Conservation (phyloP, 2,797 vertebrate species). For the Rhinichthys osculus region DNA sequence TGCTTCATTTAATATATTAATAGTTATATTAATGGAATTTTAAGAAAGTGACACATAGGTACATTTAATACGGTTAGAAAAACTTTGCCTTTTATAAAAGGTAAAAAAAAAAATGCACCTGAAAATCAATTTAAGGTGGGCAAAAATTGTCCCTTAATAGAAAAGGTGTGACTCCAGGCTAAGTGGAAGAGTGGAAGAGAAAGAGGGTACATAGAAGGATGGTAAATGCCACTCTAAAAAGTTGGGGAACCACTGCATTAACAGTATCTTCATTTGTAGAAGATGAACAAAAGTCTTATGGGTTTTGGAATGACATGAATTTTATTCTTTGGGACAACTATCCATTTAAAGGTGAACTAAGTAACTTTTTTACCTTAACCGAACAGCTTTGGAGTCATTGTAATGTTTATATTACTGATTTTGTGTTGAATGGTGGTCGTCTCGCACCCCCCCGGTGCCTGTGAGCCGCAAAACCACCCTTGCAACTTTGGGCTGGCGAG, state of each 20-base stretch:
- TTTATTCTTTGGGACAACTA: not conserved
- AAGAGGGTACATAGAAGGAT: not conserved
- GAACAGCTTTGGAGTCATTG: no score
- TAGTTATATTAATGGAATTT: not conserved
- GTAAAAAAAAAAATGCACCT: fast-evolving
- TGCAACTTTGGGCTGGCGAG: no score
- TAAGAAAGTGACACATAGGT: not conserved
- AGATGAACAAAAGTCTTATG: not conserved
- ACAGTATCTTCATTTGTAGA: not conserved
- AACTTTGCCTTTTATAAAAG: not conserved
- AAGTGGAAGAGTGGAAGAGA: not conserved
- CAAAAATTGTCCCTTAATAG: not conserved
- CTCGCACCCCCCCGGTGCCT: no score
- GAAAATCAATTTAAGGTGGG: not conserved
- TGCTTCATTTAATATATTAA: not conserved
- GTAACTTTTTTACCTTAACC: no score
- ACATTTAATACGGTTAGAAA: not conserved
- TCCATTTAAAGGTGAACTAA: not conserved
- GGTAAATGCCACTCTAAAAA: not conserved
- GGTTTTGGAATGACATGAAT: not conserved
- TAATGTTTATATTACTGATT: no score
- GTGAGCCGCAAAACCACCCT: no score
- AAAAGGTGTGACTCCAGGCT: not conserved
- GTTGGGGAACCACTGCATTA: not conserved
- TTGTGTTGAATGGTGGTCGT: no score